Base-by-base conservation (phyloP, 2,888 invertebrate species). In the Cerceris ruficornis region DNA sequence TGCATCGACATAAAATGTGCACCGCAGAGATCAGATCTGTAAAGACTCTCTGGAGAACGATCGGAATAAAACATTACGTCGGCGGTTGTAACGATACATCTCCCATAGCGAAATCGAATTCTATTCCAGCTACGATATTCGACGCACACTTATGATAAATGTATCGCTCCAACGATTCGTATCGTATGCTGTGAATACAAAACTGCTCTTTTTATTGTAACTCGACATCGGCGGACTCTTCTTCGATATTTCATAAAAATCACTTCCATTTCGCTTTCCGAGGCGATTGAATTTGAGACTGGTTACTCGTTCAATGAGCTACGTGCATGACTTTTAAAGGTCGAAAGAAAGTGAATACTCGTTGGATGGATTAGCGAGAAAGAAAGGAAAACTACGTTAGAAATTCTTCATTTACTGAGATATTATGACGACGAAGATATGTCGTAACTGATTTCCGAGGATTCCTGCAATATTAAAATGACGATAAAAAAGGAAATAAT, bases 181-280 rank as follows among this genome's bases (percentile, higher is more conserved):
- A 13, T 8, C n/a, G 13, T 59, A 15, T 8, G n/a, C 50, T 11
- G 5, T 49, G 66, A 69, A 76, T 69, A 61, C 58, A 9, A 59
- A 58, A 54, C 15, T n/a, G 15, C 61, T 60, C 28, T 14, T 69
- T 77, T 70, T 77, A 62, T 70, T 28, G 15, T 58, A 28, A 8
- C 8, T 11, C 7, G 1, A n/a, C 39, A 39, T 14, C 28, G n/a
- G 14, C 15, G 17, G 41, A 57, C 15, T 14, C 7, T 46, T 11
- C 43, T 14, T 55, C 68, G 54, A 61, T 57, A 57, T 65, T 60
- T 55, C n/a, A 57, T 55, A 61, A 61, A 43, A 76, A 65, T 69
- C 62, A 42, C 55, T 61, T 42, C 28, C 43, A 50, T 68, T 49
- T 59, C 13, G 17, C 28, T 39, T 54, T 41, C 9, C 5, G 8